These are phyloP conservation scores for Ennomos fuscantarius DNA, from an alignment of 2,888 invertebrate species.

Conservation along the genomic window DNA sequence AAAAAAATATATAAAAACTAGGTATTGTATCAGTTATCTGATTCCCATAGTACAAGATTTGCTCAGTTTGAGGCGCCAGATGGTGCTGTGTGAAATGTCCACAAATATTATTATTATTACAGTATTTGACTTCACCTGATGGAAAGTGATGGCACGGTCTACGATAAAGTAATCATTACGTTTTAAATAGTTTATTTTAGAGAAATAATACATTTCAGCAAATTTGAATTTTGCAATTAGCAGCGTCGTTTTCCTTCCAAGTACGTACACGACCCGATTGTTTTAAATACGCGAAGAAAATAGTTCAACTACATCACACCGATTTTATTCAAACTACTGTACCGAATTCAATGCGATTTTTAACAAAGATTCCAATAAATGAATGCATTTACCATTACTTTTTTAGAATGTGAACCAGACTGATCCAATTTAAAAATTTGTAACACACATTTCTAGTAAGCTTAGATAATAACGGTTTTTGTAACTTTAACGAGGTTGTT, in stretches of 20 bases:
- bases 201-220: too few relatives aligned
- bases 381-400: slow-evolving; percentile 27
- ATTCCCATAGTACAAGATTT: too few relatives aligned
- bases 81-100: too few relatives aligned
- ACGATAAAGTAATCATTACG: too few relatives aligned
- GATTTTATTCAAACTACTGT: slow-evolving; percentile 41
- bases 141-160: neutral
- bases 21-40: too few relatives aligned
- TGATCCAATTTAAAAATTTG: slow-evolving; percentile 45
- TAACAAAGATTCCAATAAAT: slow-evolving; percentile 40
- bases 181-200: too few relatives aligned
- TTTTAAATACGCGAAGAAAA: slow-evolving; percentile 43
- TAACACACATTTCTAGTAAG: slow-evolving; percentile 36
- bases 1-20: too few relatives aligned
- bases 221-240: too few relatives aligned
- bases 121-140: too few relatives aligned
- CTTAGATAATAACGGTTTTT: neutral
- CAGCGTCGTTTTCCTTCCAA: slow-evolving; percentile 18
- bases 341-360: slow-evolving; percentile 45
- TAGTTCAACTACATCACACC: slow-evolving; percentile 29
- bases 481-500: too few relatives aligned
- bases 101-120: too few relatives aligned
- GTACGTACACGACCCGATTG: slow-evolving; percentile 46
- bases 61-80: too few relatives aligned
- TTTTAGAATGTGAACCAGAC: slow-evolving; percentile 45